These are phyloP conservation scores for Sebastes hopkinsi DNA, from an alignment of 2,797 vertebrate species.

Conservation along the genomic window DNA sequence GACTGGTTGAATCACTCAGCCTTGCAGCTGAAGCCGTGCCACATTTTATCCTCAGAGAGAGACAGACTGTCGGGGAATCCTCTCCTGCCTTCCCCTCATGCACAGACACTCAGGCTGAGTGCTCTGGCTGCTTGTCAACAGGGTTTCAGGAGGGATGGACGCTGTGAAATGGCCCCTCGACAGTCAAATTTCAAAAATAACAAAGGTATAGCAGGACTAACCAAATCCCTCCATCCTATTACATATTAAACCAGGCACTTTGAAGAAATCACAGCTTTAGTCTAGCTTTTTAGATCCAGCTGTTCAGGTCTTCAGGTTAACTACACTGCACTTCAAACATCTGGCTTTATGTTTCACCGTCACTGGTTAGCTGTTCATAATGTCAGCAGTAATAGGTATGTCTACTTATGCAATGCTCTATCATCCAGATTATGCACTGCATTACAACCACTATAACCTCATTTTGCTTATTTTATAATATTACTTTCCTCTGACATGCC, in stretches of 20 bases:
- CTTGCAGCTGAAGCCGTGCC: conserved; percentile 56
- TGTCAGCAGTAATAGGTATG: neutral
- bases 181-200: conserved; percentile 20
- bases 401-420: neutral
- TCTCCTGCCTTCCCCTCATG: conserved; percentile 46
- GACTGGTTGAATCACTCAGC: conserved; percentile 56
- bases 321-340: neutral
- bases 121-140: conserved; percentile 50
- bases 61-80: conserved; percentile 65
- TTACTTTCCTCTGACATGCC: neutral
- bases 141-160: conserved; percentile 37
- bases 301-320: neutral
- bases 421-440: neutral
- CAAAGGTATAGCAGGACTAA: neutral
- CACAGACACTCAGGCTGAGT: conserved; percentile 30
- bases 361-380: neutral
- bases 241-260: neutral
- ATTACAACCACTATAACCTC: neutral
- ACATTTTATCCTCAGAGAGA: conserved; percentile 54
- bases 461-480: neutral
- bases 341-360: neutral
- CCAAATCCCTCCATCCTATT: conserved; percentile 1
- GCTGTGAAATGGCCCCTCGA: conserved; percentile 25
- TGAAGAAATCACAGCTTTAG: conserved; percentile 8
- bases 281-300: neutral